phyloP scores from a whole-genome alignment of 2,113 vertebrate species.

The Poecile atricapillus region DNA sequence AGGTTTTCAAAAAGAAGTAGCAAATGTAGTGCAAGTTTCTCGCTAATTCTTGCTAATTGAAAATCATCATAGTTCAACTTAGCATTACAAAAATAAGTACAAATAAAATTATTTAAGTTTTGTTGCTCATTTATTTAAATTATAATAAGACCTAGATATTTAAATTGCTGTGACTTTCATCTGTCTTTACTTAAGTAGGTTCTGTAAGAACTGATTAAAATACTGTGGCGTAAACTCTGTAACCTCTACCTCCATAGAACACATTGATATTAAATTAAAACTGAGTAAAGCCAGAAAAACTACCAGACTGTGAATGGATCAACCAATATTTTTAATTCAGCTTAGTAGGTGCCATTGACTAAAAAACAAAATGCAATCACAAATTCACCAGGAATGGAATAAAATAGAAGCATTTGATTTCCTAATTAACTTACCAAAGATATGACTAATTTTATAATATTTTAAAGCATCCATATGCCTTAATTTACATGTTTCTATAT shows the following conservation, averaged over 20 bases:
- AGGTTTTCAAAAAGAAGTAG: neutral
- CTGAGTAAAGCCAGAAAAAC: neutral
- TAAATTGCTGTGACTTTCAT: neutral
- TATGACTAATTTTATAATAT: neutral
- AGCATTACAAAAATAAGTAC: neutral
- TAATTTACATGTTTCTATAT: neutral
- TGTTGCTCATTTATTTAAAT: neutral
- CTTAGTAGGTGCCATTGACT: neutral
- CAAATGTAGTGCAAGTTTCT: neutral
- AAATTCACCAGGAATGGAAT: neutral
- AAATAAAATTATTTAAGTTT: neutral
- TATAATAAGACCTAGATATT: neutral
- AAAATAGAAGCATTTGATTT: neutral
- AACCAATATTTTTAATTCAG: neutral
- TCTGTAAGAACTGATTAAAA: neutral
- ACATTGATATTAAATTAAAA: neutral
- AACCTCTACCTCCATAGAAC: neutral
- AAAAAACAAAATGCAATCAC: neutral
- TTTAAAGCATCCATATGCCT: neutral
- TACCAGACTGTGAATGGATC: neutral
- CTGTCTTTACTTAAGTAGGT: neutral
- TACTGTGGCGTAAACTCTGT: neutral
- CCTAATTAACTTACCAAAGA: neutral
- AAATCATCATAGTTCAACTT: neutral
- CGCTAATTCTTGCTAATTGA: neutral